Percentiles rank a stretch among this genome's conserved stretches.
Conservation (phyloP, 2,797 vertebrate genomes). For the Clarias fuscus region DNA sequence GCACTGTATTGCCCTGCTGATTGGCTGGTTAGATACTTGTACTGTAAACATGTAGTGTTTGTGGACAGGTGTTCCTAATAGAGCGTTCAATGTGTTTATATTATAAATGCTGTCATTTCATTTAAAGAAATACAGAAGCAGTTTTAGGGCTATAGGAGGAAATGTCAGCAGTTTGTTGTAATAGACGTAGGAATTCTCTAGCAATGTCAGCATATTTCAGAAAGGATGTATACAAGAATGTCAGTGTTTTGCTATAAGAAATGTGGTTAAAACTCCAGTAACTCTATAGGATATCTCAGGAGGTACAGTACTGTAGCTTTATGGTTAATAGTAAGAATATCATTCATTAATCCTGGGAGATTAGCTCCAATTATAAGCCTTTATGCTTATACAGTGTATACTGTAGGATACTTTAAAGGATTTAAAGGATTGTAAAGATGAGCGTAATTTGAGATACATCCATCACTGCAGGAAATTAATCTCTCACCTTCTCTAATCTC, state of each 20-base stretch:
- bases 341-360: neutral
- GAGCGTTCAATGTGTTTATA: too few species aligned
- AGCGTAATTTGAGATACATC: slow-evolving; percentile 72
- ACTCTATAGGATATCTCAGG: neutral
- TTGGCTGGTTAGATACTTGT: too few species aligned
- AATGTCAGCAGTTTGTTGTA: neutral
- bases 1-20: too few species aligned
- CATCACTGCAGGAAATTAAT: slow-evolving; percentile 75
- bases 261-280: neutral
- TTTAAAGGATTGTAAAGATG: slow-evolving; percentile 70
- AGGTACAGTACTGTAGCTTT: neutral
- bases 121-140: too few species aligned
- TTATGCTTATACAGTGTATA: neutral
- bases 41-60: too few species aligned
- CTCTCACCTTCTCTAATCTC: slow-evolving; percentile 68
- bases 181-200: neutral
- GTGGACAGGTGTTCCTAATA: too few species aligned
- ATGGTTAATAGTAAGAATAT: neutral
- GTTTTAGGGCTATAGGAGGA: too few species aligned
- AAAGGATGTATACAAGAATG: neutral
- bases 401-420: slow-evolving; percentile 40
- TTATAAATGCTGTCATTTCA: too few species aligned
- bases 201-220: neutral
- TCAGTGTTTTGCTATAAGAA: neutral
- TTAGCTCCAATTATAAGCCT: neutral